Evolutionary conservation across 2,888 invertebrate species (phyloP), one percentile per base, ranked within the genome.

Genomic region (Altica lythri): DNA sequence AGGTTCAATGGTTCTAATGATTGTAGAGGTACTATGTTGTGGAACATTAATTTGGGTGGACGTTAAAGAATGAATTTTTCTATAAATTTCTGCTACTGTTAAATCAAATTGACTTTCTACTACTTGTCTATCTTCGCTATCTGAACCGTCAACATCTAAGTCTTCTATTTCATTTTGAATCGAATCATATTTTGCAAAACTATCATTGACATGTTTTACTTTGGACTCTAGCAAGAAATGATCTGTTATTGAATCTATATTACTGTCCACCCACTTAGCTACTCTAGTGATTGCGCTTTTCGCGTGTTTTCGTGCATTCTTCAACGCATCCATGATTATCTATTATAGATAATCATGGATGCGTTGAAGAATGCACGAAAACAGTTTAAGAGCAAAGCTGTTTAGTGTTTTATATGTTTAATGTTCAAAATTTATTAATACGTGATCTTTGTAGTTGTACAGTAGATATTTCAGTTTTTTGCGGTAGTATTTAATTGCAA

Each of bases 201-300:
- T 18, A 18, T 17, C 17, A 17, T 37, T 18, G 5, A 37, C 5
- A 18, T 37, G 4, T 18, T 19, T 18, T 37, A 37, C 9, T 37
- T 37, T 37, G n/a, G 37, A 18, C 12, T 37, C 18, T 37, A 18
- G 18, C 17, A 37, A 18, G 37, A 18, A 37, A 18, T 10, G 18
- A 37, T 37, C 37, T 37, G 37, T 37, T 37, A 18, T 18, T 18
- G 18, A 37, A 37, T 37, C 37, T 18, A 37, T 37, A 37, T 37
- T 37, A 17, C n/a, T 18, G 37, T n/a, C 12, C 4, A 37, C 37
- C 37, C 37, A 37, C 4, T 37, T 37, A 18, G 17, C 18, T 17
- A 18, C 12, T 16, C 44, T 27, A 9, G n/a, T 25, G 10, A 12
- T 10, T 19, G 6, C 14, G 9, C n/a, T 16, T 14, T 14, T 3